These are phyloP conservation scores for Physella acuta DNA, from an alignment of 1,140 invertebrate species.

Conservation along the genomic window DNA sequence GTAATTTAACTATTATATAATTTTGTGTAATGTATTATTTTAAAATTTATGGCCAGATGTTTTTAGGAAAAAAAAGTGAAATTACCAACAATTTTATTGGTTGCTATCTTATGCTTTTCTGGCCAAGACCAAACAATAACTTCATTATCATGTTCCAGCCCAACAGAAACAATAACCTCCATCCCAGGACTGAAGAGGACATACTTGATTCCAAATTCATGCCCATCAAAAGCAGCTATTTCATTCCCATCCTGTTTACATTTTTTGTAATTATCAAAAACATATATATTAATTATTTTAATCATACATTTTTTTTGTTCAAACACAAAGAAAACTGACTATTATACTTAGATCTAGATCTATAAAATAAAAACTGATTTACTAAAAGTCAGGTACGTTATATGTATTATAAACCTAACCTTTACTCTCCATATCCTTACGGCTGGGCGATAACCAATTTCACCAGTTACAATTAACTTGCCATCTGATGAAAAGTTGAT, in stretches of 20 bases:
- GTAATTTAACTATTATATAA: too few species aligned
- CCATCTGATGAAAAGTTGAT: slow-evolving; percentile 14
- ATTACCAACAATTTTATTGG: slow-evolving; percentile 20
- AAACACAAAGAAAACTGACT: too few species aligned
- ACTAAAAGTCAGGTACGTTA: too few species aligned
- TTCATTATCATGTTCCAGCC: slow-evolving; percentile 7
- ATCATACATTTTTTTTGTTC: too few species aligned
- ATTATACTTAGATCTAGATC: too few species aligned
- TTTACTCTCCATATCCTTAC: slow-evolving; percentile 18
- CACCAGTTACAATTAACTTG: slow-evolving; percentile 3
- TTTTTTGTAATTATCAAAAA: too few species aligned
- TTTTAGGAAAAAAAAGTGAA: too few species aligned
- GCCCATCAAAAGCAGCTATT: slow-evolving; percentile 12
- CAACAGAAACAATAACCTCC: slow-evolving; percentile 11
- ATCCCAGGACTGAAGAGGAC: slow-evolving; percentile 7
- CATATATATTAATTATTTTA: too few species aligned
- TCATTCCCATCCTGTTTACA: slow-evolving; percentile 13
- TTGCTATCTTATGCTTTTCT: slow-evolving; percentile 5
- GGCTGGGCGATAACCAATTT: slow-evolving; percentile 8
- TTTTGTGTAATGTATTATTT: too few species aligned
- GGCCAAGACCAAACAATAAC: slow-evolving; percentile 22
- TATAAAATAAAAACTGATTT: too few species aligned
- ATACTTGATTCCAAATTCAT: slow-evolving; percentile 26
- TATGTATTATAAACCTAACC: not conserved
- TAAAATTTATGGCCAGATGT: too few species aligned